These are phyloP conservation scores for Loriculus beryllinus DNA, from an alignment of 2,797 vertebrate species.

Conservation along the genomic window DNA sequence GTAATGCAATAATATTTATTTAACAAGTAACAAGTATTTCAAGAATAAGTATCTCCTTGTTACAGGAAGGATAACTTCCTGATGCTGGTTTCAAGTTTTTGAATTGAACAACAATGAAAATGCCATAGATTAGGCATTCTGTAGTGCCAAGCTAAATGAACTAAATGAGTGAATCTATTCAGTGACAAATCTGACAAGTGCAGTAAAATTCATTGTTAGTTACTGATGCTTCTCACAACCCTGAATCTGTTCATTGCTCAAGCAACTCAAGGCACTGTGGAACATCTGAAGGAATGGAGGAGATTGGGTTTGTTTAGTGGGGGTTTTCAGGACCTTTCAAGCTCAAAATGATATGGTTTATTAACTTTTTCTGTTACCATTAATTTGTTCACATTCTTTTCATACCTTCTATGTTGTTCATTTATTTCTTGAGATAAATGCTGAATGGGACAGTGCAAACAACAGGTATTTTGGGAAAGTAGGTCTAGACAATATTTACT, in stretches of 20 bases:
- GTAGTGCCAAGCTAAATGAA: neutral
- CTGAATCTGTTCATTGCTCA: neutral
- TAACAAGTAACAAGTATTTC: neutral
- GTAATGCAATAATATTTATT: neutral
- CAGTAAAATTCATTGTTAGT: neutral
- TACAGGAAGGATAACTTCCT: neutral
- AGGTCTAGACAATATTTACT: neutral
- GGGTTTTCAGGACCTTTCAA: neutral
- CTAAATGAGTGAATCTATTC: neutral
- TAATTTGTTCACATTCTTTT: neutral
- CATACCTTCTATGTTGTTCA: rapidly evolving
- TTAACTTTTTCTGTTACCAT: neutral
- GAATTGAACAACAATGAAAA: neutral
- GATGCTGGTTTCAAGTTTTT: neutral
- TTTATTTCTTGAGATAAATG: neutral
- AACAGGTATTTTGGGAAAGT: neutral
- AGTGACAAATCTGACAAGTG: neutral
- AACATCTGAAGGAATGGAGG: neutral
- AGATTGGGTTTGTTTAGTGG: neutral
- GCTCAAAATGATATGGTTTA: neutral
- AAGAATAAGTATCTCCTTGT: neutral
- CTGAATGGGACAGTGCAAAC: neutral
- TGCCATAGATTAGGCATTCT: neutral
- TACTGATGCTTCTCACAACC: neutral
- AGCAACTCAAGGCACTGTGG: neutral